Percentiles rank a stretch among this genome's conserved stretches.
These are phyloP conservation scores for Hypercompe scribonia DNA, from an alignment of 2,888 invertebrate species.

Conservation along the genomic window DNA sequence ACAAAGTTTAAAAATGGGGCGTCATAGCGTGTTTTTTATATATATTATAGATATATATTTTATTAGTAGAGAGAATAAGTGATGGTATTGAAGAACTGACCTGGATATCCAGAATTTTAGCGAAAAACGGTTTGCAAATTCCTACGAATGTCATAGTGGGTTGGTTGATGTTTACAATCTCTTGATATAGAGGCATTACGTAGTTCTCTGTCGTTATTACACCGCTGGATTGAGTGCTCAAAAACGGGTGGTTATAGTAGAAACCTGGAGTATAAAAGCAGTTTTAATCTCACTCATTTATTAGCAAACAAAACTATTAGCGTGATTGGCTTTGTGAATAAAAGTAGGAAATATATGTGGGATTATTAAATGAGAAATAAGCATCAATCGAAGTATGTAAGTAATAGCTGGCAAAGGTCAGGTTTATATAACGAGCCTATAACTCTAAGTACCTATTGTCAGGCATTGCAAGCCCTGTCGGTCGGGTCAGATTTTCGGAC, in stretches of 20 bases:
- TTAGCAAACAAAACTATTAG: too few relatives aligned
- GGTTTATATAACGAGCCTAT: too few relatives aligned
- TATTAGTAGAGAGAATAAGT: background rate
- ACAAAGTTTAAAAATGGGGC: too few relatives aligned
- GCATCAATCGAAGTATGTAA: too few relatives aligned
- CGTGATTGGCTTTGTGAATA: too few relatives aligned
- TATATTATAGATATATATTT: too few relatives aligned
- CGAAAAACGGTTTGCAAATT: background rate
- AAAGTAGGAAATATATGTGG: too few relatives aligned
- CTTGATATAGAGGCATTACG: constrained; percentile 90
- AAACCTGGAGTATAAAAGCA: constrained; percentile 84
- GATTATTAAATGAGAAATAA: too few relatives aligned
- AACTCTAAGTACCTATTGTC: too few relatives aligned
- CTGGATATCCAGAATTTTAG: background rate
- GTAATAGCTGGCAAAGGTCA: too few relatives aligned
- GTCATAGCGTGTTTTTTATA: too few relatives aligned
- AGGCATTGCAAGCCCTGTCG: background rate
- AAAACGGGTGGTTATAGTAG: constrained; percentile 90
- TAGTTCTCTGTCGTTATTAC: constrained; percentile 85
- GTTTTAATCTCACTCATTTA: constrained; percentile 24
- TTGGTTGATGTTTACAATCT: constrained; percentile 91
- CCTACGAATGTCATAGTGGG: constrained; percentile 86
- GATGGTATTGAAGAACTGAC: background rate
- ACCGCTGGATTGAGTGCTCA: constrained; percentile 87
- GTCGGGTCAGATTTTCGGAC: background rate